Base-by-base conservation (phyloP, 2,113 vertebrate species). In the Grus americana region DNA sequence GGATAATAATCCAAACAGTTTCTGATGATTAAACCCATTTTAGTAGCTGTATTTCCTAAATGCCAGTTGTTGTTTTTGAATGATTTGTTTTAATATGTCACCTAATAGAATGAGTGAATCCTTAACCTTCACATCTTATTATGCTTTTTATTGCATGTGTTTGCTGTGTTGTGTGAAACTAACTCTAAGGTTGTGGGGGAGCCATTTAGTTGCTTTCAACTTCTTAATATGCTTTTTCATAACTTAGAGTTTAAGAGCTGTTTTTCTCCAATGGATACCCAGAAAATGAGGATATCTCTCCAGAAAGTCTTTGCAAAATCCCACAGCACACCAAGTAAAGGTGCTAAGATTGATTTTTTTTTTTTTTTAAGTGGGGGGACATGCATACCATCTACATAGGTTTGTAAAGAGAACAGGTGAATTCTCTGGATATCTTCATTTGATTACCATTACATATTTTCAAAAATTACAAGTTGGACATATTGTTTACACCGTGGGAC, bases 41-140 rank as follows among this genome's bases (percentile, higher is more conserved):
- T 90, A 95, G 38, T 59, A 82, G 34, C 67, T 75, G 17, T 82
- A 30, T 88, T 97, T 96, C 46, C 58, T 79, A 91, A 92, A 96
- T 88, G 32, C 57, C 24, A 81, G 18, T 79, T 67, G 83, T 54
- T 15, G 2, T 1, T 91, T 94, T 81, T 91, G 46, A 97, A 62
- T 86, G 10, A 86, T 94, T 82, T 62, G 46, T 75, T 95, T 88
- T 83, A 89, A 63, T 54, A 38, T 71, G 65, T 47, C 55, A 79
- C 38, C 66, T 92, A 88, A 70, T 50, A 78, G 59, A 92, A 66
- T 86, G 71, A 83, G 20, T 38, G 13, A 82, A 71, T 89, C 78
- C 34, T 84, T 94, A 70, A 81, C 70, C 58, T 93, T 88, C 95
- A 57, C n/a, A 63, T 57, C 71, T 65, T 36, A 78, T 16, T 92